Evolutionary conservation across 2,888 invertebrate species (phyloP), one percentile per base, ranked within the genome.

Genomic region (Eristalis pertinax): DNA sequence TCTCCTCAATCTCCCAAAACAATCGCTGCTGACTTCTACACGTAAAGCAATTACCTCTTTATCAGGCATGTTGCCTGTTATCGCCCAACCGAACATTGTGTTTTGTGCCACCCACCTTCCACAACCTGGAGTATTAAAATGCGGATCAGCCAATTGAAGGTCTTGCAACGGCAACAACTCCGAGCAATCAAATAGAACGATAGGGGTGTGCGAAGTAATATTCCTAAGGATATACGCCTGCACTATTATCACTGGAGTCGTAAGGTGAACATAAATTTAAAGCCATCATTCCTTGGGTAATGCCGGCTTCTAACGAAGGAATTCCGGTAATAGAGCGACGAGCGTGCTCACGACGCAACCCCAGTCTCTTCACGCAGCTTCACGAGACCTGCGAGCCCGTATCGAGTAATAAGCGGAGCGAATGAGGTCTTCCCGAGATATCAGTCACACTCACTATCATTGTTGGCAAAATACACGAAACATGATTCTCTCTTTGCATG

Each of bases 61-160:
- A 13, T 58, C 26, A 32, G 67, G 43, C 7, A 60, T 26, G 10
- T 13, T 22, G 7, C 41, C 76, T 13, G 75, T 38, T 7, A 75
- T 2, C 2, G 65, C 58, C 65, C 75, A 75, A 22, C 65, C 75
- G 22, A 75, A 75, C 2, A 75, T 15, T 0, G 75, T 65, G 5
- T 75, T 22, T 7, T 75, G 75, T 0, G 75, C 75, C 11, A 65
- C 26, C 19, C 50, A 3, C 4, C 38, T 56, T 56, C 43, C 67
- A 13, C 43, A 35, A 3, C 68, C 62, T 19, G 76, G 43, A 1
- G 38, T 26, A 24, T 41, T 10, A 10, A 38, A 56, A 7, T 2
- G 13, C 26, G 22, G 7, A 26, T 58, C 26, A 10, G 63, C 69
- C 11, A 77, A 11, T 10, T 7, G 19, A 68, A 75, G 8, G 32